Evolutionary conservation across 2,888 invertebrate genomes (phyloP), one percentile per base, ranked within the genome.

Genomic region (Andrena haemorrhoa): DNA sequence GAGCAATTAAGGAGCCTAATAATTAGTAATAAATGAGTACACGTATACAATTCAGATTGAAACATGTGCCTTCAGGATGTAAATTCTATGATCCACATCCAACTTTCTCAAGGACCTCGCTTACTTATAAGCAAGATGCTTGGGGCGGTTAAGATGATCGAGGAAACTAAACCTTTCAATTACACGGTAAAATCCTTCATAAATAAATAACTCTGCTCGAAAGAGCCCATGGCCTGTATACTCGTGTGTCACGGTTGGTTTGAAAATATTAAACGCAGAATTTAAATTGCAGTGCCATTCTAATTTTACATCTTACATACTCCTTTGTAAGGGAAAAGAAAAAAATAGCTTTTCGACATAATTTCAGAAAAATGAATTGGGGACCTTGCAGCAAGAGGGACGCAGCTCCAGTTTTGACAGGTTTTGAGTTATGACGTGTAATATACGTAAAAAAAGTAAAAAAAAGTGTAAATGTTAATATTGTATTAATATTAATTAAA

Each of bases 41-140:
- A 41, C 41, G 41, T 41, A 41, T 41, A 41, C 12, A 41, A 12
- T 41, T 41, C 41, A 41, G 41, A 41, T 41, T 41, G 4, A 41
- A 60, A 33, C 47, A 51, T 66, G 61, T 73, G 47, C 68, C 74
- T 72, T 8, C 68, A 58, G 72, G 73, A 41, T 47, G 63, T 60
- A 56, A 35, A 60, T 65, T 73, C 79, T 84, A 78, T 78, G 84
- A 87, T 86, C 79, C 78, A 81, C 80, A 77, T 86, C 64, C 68
- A 81, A 75, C 84, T 31, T 75, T 83, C 53, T 82, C 89, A 89
- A 89, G 90, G 88, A 83, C 12, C 53, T 1, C n/a, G n/a, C 35
- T 60, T 35, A 49, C 29, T 23, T 49, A 23, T 20, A 12, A 56
- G 29, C 31, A 49, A 35, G 8, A 29, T 23, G 72, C 72, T 64